phyloP scores from a whole-genome alignment of 2,888 invertebrate genomes.

The Callyntrura sp. region DNA sequence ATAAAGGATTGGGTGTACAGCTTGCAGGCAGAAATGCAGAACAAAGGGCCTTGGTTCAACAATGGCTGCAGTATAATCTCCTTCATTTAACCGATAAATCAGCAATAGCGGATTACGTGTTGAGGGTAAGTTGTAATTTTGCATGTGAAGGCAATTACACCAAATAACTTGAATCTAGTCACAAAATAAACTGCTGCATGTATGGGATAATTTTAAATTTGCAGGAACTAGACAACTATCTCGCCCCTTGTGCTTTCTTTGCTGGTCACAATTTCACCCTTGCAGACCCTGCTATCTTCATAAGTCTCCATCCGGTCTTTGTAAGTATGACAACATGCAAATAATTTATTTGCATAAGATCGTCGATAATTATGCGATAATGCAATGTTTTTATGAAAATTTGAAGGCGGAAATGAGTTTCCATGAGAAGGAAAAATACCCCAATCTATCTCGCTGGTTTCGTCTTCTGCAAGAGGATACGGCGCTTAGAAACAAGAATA shows the following conservation, averaged over 20 bases:
- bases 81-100: conserved; percentile 53
- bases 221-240: conserved; percentile 72
- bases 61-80: conserved; percentile 77
- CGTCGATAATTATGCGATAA: neutral
- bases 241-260: conserved; percentile 71
- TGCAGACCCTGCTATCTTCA: conserved; percentile 76
- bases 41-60: conserved; percentile 73
- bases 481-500: conserved; percentile 66
- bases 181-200: no score
- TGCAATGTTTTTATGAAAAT: no score
- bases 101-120: conserved; percentile 33
- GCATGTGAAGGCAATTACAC: neutral
- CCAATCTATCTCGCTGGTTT: conserved; percentile 78
- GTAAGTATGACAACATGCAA: conserved; percentile 72
- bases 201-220: conserved; percentile 21
- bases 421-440: conserved; percentile 78
- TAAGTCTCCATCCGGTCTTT: conserved; percentile 73
- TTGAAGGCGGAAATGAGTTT: conserved; percentile 76
- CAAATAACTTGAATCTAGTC: neutral
- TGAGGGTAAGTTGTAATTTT: conserved; percentile 63
- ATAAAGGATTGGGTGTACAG: conserved; percentile 38
- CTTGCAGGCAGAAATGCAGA: conserved; percentile 69
- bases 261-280: conserved; percentile 75
- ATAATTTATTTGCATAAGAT: neutral
- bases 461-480: conserved; percentile 77